Percentiles rank a stretch among this genome's conserved stretches.
These are phyloP conservation scores for Melipona quadrifasciata DNA, from an alignment of 1,140 invertebrate species.

Conservation along the genomic window DNA sequence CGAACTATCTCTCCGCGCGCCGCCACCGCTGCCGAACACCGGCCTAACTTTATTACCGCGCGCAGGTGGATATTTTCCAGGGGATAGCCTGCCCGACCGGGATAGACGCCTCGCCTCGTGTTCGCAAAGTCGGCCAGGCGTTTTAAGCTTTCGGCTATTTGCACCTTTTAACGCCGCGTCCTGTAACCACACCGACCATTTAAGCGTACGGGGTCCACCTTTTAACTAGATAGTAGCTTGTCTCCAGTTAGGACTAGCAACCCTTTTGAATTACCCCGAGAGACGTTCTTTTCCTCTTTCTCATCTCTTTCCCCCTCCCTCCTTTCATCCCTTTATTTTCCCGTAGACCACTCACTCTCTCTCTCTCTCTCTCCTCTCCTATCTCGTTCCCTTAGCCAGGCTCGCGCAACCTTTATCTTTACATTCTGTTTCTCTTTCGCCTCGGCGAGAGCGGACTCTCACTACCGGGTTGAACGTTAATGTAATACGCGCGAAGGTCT, in stretches of 20 bases:
- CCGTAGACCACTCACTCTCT: background rate
- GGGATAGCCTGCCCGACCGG: background rate
- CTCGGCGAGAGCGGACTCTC: background rate
- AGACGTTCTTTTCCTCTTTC: background rate
- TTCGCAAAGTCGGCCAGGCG: slow-evolving; percentile 61
- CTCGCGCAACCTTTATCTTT: background rate
- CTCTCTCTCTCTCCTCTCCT: too few relatives aligned
- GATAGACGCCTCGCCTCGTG: slow-evolving; percentile 27
- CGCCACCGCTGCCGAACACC: background rate
- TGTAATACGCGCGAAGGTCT: slow-evolving; percentile 75
- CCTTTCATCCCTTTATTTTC: too few relatives aligned
- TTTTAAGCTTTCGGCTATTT: slow-evolving; percentile 66
- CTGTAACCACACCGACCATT: slow-evolving; percentile 63
- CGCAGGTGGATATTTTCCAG: slow-evolving; percentile 13
- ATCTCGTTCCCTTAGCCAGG: background rate
- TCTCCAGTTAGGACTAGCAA: slow-evolving; percentile 23
- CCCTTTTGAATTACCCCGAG: slow-evolving; percentile 34
- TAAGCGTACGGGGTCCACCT: slow-evolving; percentile 55
- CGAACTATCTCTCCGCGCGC: background rate
- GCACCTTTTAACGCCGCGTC: slow-evolving; percentile 68
- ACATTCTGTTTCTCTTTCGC: slow-evolving; percentile 9
- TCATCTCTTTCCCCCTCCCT: too few relatives aligned
- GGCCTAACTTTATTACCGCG: slow-evolving; percentile 57
- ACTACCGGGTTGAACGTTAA: slow-evolving; percentile 64
- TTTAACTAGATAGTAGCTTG: slow-evolving; percentile 44